Conservation (phyloP, 2,113 vertebrate genomes). For the Semicossyphus pulcher region DNA sequence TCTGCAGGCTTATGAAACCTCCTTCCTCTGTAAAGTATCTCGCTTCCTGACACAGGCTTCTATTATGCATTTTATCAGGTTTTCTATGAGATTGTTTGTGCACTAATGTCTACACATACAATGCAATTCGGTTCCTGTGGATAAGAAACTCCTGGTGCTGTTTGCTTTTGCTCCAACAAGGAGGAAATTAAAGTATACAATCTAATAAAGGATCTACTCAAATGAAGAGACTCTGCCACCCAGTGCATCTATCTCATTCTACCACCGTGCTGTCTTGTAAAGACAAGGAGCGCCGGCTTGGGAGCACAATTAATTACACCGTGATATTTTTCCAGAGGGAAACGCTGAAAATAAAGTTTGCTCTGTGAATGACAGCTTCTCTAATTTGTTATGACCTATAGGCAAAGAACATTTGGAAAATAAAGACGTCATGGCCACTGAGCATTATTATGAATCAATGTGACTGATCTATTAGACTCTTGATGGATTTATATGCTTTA, state of each 20-base stretch:
- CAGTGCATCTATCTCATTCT: slow-evolving; percentile 39
- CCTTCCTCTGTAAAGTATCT: slow-evolving; percentile 9
- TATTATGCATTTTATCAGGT: slow-evolving; percentile 45
- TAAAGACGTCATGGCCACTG: slow-evolving; percentile 44
- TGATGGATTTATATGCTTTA: slow-evolving; percentile 54
- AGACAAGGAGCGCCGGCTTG: slow-evolving; percentile 50
- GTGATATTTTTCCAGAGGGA: slow-evolving; percentile 61
- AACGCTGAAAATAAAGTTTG: slow-evolving; percentile 60
- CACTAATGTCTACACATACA: slow-evolving; percentile 36
- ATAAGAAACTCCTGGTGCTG: slow-evolving; percentile 19
- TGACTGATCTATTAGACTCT: slow-evolving; percentile 34
- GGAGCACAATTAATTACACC: slow-evolving; percentile 68
- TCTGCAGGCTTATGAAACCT: slow-evolving; percentile 32
- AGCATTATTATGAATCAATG: slow-evolving; percentile 47
- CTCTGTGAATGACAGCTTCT: slow-evolving; percentile 54
- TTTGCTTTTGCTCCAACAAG: slow-evolving; percentile 32
- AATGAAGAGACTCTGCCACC: slow-evolving; percentile 54
- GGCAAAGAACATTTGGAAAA: slow-evolving; percentile 47
- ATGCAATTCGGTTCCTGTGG: slow-evolving; percentile 7
- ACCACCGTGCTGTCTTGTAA: slow-evolving; percentile 32
- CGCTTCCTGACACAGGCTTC: background rate
- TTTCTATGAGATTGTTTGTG: slow-evolving; percentile 27
- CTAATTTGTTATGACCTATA: slow-evolving; percentile 71
- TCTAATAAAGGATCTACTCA: slow-evolving; percentile 64
- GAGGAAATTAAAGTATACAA: slow-evolving; percentile 73